Evolutionary conservation across 2,797 vertebrate species (phyloP).

Genomic region (Coregonus ussuriensis): DNA sequence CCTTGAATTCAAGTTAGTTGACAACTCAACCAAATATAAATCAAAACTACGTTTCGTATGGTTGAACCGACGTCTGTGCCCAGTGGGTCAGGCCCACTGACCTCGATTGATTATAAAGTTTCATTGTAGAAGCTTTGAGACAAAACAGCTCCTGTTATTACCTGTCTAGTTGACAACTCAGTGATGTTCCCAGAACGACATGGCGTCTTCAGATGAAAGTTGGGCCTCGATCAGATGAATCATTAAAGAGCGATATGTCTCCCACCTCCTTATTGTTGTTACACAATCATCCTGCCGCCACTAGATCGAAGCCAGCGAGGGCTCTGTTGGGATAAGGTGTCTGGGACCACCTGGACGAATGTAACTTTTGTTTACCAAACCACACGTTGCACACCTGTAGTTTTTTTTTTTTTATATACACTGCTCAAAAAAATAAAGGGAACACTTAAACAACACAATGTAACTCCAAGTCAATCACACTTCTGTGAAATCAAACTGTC

Average conservation of each 20-base stretch:
- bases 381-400: conserved; percentile 71
- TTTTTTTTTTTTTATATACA: background rate
- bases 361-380: conserved; percentile 69
- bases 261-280: conserved; percentile 65
- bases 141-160: conserved; percentile 79
- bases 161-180: conserved; percentile 67
- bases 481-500: no score
- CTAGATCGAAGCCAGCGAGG: conserved; percentile 54
- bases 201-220: conserved; percentile 74
- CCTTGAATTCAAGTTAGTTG: no score
- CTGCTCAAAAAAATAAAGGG: no score
- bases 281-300: conserved; percentile 55
- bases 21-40: no score
- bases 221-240: conserved; percentile 78
- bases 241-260: conserved; percentile 70
- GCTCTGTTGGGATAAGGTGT: conserved; percentile 71
- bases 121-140: conserved; percentile 53
- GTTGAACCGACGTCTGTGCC: no score
- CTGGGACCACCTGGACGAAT: conserved; percentile 80
- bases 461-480: no score
- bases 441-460: no score
- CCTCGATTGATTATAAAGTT: conserved; percentile 1
- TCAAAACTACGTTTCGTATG: no score
- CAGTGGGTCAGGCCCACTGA: background rate
- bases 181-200: conserved; percentile 53